Evolutionary conservation across 2,797 vertebrate species (phyloP).

Genomic region (Periparus ater): DNA sequence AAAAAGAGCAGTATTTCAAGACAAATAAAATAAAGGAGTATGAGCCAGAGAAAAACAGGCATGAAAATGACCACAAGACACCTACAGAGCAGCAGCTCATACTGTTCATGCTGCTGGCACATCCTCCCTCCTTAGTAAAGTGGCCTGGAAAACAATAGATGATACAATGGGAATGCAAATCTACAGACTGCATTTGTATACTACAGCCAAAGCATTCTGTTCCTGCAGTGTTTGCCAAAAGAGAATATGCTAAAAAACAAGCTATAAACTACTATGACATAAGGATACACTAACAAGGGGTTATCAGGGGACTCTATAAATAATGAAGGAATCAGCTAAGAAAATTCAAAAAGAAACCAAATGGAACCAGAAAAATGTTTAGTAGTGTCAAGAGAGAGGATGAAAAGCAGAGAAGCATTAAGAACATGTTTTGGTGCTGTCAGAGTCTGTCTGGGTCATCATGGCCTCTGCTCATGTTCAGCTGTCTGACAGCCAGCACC

Average conservation of each 20-base stretch:
- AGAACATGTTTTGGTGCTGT: background rate
- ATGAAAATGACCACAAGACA: background rate
- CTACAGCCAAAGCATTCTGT: background rate
- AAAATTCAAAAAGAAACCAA: background rate
- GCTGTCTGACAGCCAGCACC: rapidly evolving
- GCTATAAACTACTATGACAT: background rate
- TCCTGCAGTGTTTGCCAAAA: background rate
- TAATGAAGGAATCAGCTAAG: background rate
- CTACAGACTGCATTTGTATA: background rate
- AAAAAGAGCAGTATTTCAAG: background rate
- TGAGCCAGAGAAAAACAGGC: background rate
- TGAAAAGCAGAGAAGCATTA: background rate
- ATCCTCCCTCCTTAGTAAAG: background rate
- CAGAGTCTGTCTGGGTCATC: background rate
- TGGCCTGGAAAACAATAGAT: background rate
- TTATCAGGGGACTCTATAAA: background rate
- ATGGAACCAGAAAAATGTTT: background rate
- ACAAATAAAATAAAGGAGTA: background rate
- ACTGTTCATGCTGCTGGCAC: background rate
- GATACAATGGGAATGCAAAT: background rate
- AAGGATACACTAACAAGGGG: background rate
- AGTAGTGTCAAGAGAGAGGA: background rate
- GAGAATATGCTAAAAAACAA: background rate
- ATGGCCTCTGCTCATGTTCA: background rate
- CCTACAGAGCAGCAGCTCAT: background rate